Percentiles rank a stretch among this genome's conserved stretches.
Conservation (phyloP, 2,888 invertebrate species). For the Nemoura dubitans region DNA sequence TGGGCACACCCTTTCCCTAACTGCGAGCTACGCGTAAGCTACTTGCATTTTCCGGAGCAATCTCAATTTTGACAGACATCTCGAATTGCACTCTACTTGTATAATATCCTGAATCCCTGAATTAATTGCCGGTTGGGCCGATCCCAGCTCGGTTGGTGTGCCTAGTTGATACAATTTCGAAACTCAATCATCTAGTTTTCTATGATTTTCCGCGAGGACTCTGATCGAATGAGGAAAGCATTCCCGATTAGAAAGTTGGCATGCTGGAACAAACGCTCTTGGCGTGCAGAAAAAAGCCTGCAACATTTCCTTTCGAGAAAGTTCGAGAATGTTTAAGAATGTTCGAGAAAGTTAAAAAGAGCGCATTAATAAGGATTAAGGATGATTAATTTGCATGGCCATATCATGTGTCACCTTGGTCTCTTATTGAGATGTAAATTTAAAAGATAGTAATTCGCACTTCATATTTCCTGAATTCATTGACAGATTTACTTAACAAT, state of each 20-base stretch:
- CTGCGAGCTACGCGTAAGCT: background rate
- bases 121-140: background rate
- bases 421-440: background rate
- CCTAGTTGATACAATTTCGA: no score
- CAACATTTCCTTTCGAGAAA: no score
- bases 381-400: conserved; percentile 17
- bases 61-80: background rate
- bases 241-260: no score
- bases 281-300: no score
- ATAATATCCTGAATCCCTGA: background rate
- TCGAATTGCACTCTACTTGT: background rate
- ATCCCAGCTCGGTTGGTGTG: no score
- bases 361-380: conserved; percentile 30
- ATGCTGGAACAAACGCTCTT: no score
- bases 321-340: no score
- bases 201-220: no score
- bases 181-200: no score
- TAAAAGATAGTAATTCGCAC: conserved; percentile 25
- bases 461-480: conserved; percentile 40
- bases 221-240: no score
- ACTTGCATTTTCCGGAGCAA: background rate
- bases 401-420: conserved; percentile 19
- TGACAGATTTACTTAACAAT: conserved; percentile 21
- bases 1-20: background rate
- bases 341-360: background rate